phyloP scores from a whole-genome alignment of 2,797 vertebrate genomes.

The Calcarius lapponicus region DNA sequence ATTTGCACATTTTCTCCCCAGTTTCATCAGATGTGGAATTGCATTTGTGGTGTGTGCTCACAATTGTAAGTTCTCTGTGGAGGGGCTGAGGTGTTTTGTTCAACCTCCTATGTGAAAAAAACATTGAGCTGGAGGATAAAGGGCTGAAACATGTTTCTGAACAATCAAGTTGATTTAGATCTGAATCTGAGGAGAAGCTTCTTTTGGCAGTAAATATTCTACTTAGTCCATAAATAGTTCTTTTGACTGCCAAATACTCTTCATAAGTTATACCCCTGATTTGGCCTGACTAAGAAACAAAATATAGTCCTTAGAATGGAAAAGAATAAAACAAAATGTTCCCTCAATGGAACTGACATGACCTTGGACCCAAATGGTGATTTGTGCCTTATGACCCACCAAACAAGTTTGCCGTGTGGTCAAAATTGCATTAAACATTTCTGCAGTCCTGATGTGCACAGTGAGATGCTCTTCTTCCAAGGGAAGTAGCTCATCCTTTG shows the following conservation, averaged over 20 bases:
- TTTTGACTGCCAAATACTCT: background rate
- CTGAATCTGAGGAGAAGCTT: background rate
- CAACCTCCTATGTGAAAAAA: background rate
- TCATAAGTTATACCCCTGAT: background rate
- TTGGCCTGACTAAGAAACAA: background rate
- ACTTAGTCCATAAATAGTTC: constrained; percentile 21
- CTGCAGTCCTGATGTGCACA: background rate
- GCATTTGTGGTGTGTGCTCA: background rate
- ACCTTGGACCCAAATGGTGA: background rate
- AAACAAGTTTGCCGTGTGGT: constrained; percentile 53
- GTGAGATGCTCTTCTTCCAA: constrained; percentile 52
- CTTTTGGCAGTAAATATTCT: background rate
- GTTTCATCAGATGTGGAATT: background rate
- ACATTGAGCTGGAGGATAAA: background rate
- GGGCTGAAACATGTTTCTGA: background rate
- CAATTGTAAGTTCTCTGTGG: background rate
- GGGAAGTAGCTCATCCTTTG: constrained; percentile 41
- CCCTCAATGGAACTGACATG: background rate
- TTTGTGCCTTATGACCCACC: constrained; percentile 62
- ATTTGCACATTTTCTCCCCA: background rate
- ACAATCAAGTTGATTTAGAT: background rate
- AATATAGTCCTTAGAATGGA: background rate
- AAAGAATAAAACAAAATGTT: background rate
- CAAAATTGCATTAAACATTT: constrained; percentile 57
- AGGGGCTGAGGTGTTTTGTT: background rate